Evolutionary conservation across 2,888 invertebrate genomes (phyloP), one percentile per base, ranked within the genome.

Genomic region (Embidobia sp.): DNA sequence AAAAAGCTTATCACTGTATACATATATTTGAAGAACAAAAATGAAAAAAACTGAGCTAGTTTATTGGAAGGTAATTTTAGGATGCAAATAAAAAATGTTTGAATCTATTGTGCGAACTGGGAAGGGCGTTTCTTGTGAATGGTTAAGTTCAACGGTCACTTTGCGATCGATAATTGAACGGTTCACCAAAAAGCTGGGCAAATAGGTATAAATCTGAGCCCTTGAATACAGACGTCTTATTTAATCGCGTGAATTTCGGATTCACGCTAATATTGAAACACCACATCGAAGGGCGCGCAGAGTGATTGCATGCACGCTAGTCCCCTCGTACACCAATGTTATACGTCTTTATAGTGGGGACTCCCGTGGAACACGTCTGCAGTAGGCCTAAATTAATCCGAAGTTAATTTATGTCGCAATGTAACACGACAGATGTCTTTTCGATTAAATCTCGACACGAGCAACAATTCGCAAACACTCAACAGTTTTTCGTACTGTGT

Each of bases 341-440:
- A 37, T 61, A 57, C 51, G 59, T 55, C 66, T 53, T 48, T 46
- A 67, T 75, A 59, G 66, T 31, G 11, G 51, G 51, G 35, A 55
- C 66, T 64, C 73, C 66, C 15, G 70, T 53, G 61, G 70, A 72
- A 46, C 61, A 8, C 48, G 48, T 18, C 29, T 46, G 64, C 64
- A 51, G 51, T 51, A 48, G 53, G 67, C 46, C 61, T 35, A 67
- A 74, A 74, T 74, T 74, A 74, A 74, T 61, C 67, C 74, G 16
- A 16, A 63, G 55, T 75, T 69, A 75, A 75, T 75, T 75, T 75
- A 69, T 75, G 75, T 75, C 48, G 18, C 61, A 69, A 44, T 53
- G 53, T n/a, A n/a, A n/a, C 57, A 61, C 53, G 67, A 69, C 75
- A 75, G 67, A 75, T 75, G 75, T 66, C 27, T 46, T 19, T 22